Evolutionary conservation across 2,797 vertebrate genomes (phyloP).

Genomic region (Thaleichthys pacificus): DNA sequence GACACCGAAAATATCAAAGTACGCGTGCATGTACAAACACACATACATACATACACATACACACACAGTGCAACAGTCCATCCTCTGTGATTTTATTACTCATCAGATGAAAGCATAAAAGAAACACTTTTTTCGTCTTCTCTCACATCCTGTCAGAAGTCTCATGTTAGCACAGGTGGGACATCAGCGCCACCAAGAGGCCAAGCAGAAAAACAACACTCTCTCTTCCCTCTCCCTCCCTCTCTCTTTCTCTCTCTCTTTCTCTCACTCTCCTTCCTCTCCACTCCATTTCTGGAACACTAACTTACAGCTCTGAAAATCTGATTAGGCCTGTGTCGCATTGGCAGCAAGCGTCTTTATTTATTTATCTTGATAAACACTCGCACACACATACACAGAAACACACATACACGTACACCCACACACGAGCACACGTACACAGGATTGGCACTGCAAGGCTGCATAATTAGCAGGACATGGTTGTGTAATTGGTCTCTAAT

Average conservation of each 20-base stretch:
- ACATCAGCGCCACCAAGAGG: slow-evolving; percentile 79
- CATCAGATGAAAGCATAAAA: slow-evolving; percentile 59
- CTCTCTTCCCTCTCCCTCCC: neutral
- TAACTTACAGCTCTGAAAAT: slow-evolving; percentile 52
- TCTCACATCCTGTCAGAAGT: slow-evolving; percentile 22
- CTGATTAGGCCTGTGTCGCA: slow-evolving; percentile 60
- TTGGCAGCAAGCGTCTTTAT: slow-evolving; percentile 59
- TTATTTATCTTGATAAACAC: slow-evolving; percentile 66
- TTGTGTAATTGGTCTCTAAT: slow-evolving; percentile 70
- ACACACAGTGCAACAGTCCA: slow-evolving; percentile 37
- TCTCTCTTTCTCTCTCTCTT: neutral
- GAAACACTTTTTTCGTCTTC: slow-evolving; percentile 34
- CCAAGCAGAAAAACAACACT: slow-evolving; percentile 40
- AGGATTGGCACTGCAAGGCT: slow-evolving; percentile 36
- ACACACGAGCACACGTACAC: slow-evolving; percentile 26
- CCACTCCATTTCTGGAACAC: slow-evolving; percentile 18
- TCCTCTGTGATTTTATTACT: slow-evolving; percentile 59
- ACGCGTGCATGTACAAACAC: neutral
- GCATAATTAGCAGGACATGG: slow-evolving; percentile 69
- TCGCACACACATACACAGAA: slow-evolving; percentile 4
- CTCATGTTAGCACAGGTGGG: slow-evolving; percentile 38
- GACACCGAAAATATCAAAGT: slow-evolving; percentile 23
- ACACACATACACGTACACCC: slow-evolving; percentile 23
- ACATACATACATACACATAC: slow-evolving; percentile 21
- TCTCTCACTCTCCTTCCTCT: neutral